Base-by-base conservation (phyloP, 2,797 vertebrate species). In the Syngnathus acus region DNA sequence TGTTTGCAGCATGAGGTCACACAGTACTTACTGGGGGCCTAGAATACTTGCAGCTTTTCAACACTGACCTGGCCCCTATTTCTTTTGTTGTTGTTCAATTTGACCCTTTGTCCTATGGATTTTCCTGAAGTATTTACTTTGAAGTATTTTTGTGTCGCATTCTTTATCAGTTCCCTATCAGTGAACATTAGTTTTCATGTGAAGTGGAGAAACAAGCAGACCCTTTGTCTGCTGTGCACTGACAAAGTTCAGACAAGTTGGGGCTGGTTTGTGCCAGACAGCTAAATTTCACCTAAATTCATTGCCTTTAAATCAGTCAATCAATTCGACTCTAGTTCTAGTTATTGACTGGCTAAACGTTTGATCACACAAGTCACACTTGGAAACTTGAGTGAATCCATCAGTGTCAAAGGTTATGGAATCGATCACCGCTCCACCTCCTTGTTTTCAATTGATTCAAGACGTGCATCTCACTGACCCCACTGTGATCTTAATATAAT, bases 241-340 rank as follows among this genome's bases (percentile, higher is more conserved):
- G 55, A 69, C 65, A 62, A 70, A 62, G 11, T 68, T 68, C 14
- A 72, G 73, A 68, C 87, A 72, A 70, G 85, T 84, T 39, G 1
- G 45, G 76, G 75, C 86, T 62, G 59, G 87, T 80, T 72, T 50
- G 65, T 47, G 45, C 21, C 47, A 54, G 17, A 55, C 19, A 11
- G 47, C 1, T 38, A 2, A 6, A 67, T 38, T 70, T 74, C 45
- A 68, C 47, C 13, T 47, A 48, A 53, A 8, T 53, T 32, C 32
- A 32, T 32, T 32, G 32, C 32, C 2, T 32, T 32, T 32, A 32
- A 32, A 32, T 32, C 32, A 32, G 32, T 32, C 32, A 32, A 32
- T 32, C 32, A 32, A 4, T 32, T 32, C 0, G 32, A 32, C 32
- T 32, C 1, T 48, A 48, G 21, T 48, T 47, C 48, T 63, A 26